Evolutionary conservation across 2,888 invertebrate species (phyloP).

Genomic region (Theristus sp.): DNA sequence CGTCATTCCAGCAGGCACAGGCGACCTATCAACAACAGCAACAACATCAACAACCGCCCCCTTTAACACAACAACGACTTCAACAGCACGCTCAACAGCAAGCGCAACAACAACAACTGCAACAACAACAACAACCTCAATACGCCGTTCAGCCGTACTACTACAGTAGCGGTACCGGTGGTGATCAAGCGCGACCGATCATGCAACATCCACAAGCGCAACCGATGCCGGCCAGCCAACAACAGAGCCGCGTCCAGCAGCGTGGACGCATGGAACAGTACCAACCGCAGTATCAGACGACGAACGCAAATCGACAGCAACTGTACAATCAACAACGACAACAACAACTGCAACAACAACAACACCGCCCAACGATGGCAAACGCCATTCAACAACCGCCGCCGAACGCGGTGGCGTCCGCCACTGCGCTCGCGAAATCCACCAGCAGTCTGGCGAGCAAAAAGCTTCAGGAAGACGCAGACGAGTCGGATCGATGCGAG

Average conservation of each 20-base stretch:
- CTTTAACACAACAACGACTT: not conserved
- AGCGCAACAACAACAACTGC: not conserved
- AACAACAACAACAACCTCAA: not conserved
- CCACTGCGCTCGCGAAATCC: not conserved
- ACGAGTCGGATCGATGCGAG: not conserved
- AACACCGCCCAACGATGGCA: constrained; percentile 10
- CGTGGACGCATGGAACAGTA: not conserved
- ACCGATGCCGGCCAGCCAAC: not conserved
- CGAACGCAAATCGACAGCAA: not conserved
- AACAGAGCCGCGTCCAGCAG: not conserved
- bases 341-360: not conserved
- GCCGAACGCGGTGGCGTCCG: not conserved
- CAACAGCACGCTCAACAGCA: not conserved
- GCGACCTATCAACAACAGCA: not conserved
- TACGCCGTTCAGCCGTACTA: too few relatives aligned
- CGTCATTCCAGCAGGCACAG: too few relatives aligned
- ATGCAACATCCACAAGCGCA: not conserved
- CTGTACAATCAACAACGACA: not conserved
- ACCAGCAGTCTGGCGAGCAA: not conserved
- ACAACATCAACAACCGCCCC: not conserved
- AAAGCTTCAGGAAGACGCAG: not conserved
- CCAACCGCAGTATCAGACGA: not conserved
- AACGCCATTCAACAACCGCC: not conserved
- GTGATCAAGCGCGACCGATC: not conserved
- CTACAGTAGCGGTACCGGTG: not conserved